Base-by-base conservation (phyloP, 2,797 vertebrate species). In the Molossus molossus region DNA sequence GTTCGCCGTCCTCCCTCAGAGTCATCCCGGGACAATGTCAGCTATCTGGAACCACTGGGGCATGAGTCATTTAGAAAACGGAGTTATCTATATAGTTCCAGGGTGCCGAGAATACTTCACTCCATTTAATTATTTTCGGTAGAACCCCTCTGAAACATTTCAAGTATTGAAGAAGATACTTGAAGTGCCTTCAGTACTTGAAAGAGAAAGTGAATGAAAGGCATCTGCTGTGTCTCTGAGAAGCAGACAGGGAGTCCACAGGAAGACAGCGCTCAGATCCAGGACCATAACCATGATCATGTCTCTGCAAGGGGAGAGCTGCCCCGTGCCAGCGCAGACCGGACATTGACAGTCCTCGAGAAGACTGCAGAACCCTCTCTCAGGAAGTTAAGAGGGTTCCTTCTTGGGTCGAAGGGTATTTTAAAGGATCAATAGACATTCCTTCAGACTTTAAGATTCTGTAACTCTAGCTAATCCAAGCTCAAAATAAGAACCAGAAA, bases 1-100 rank as follows among this genome's bases (percentile, higher is more conserved):
- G 57, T 20, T 15, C 14, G 33, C 67, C 57, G 62, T 69, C 48
- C 40, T 58, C 55, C 25, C 60, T 76, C 17, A 12, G 18, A 70
- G 87, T 33, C 15, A 94, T 58, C 79, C 67, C 29, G 33, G 55
- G 53, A 94, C 48, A 92, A 87, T 75, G 18, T 75, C 15, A 67
- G 84, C 87, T 18, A n/a, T 57, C 9, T 50, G 17, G 58, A 93
- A 89, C 45, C 23, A 17, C 0, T 25, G 40, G 45, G 40, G n/a
- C 92, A 95, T 50, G 23, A 82, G 29, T 77, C 91, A 87, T 69
- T 72, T 13, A 76, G 87, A 91, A 94, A 91, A 91, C 8, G 18
- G 33, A 45, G 17, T 65, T 88, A 69, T 77, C 81, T 55, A 8
- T 11, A 20, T 1, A 53, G 83, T 40, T 21, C 17, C n/a, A 73